phyloP scores from a whole-genome alignment of 1,140 invertebrate genomes.

The Cherax destructor region DNA sequence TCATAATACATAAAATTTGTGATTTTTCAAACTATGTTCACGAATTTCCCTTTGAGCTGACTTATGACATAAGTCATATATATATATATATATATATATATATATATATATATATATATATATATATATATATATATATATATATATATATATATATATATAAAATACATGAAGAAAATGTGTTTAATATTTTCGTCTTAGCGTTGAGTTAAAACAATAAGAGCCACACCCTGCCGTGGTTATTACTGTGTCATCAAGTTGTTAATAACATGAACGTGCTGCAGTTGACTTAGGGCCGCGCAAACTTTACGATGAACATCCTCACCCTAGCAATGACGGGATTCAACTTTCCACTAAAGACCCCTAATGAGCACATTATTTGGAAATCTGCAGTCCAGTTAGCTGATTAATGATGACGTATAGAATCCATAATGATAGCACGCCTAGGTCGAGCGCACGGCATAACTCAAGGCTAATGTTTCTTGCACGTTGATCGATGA shows the following conservation, averaged over 20 bases:
- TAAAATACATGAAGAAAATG: no score
- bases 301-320: background rate
- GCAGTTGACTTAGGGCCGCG: background rate
- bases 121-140: no score
- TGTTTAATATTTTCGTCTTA: no score
- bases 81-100: no score
- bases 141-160: no score
- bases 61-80: no score
- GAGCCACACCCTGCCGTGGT: no score
- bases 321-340: background rate
- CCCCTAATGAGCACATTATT: background rate
- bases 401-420: constrained; percentile 9
- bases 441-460: background rate
- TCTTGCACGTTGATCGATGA: background rate
- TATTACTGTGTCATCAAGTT: background rate
- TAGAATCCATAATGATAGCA: background rate
- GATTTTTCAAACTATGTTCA: no score
- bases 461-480: constrained; percentile 1
- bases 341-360: constrained; percentile 11
- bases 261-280: background rate
- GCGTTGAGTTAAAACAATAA: no score
- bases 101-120: no score
- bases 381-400: constrained; percentile 1
- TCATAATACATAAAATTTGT: no score
- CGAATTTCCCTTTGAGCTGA: no score